Evolutionary conservation across 92 coral and sea anemone genomes (phyloP), one percentile per base, ranked within the genome.

Genomic region (Umimayanthus chanpuru): DNA sequence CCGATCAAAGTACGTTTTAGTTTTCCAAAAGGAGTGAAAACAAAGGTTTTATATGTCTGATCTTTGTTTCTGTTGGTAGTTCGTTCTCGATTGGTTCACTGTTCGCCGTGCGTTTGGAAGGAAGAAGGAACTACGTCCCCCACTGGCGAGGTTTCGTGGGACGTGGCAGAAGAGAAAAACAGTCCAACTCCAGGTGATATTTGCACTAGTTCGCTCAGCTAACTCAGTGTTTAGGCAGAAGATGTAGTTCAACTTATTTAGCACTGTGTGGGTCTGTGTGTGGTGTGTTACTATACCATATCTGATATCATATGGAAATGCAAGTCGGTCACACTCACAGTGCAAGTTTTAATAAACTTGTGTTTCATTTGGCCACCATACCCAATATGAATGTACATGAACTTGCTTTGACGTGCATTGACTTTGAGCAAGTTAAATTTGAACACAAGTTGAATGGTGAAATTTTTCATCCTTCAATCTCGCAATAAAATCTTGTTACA

Each of bases 11-110:
- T 77, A 77, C n/a, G 81, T 47, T 77, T 47, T 20, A 23, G 16
- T 39, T 44, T 9, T 5, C 16, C 5, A 77, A 8, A 9, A 23
- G 41, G 0, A 25, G n/a, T 32, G 29, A 77, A 44, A 40, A n/a
- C 20, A 23, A 76, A n/a, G 40, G 29, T 43, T 77, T 41, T 23
- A 26, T 11, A 21, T 23, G 36, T 12, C 47, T 77, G 44, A 5
- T 23, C 47, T 11, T 77, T 25, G 81, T 77, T 44, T 38, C 79
- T 38, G 10, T 74, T 74, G 21, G 36, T 20, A 74, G 79, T 74
- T 74, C 79, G 79, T 23, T 50, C 79, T 30, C 79, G 79, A 26
- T 36, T 74, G 16, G 8, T 74, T 40, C 79, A 38, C 79, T 74
- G 79, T 38, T 74, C 79, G 6, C 41, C 79, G 10, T 38, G 44